Evolutionary conservation across 2,888 invertebrate genomes (phyloP), one percentile per base, ranked within the genome.

Genomic region (Notodonta ziczac): DNA sequence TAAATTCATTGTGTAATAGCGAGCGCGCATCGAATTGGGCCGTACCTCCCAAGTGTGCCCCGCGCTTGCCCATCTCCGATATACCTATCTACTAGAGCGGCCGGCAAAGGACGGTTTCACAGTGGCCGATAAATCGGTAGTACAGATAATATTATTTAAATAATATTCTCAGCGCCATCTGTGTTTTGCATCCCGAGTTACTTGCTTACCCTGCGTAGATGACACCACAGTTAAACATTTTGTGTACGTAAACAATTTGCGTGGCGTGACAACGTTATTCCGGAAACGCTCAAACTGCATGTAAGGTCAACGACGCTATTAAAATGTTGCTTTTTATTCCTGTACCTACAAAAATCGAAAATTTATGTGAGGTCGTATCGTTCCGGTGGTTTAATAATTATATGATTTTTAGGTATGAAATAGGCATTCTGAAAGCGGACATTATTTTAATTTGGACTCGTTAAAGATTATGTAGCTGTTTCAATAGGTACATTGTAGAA

Each of bases 1-100:
- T 92, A 92, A 92, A 92, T 91, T 91, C 88, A 91, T 91, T 90
- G 90, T 90, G 88, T 91, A 91, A 91, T 88, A 85, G 87, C 82
- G 81, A 82, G 83, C 82, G 82, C 85, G 86, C 81, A 86, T 85
- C 83, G 85, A 92, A 90, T 90, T 90, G 87, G 92, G 89, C 86
- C 91, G 89, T 85, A 86, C 86, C 92, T 90, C 90, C 91, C 91
- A 73, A 84, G 75, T 86, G 90, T 85, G 92, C 92, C 91, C 79
- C 89, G 89, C 89, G 85, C 88, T 85, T 82, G 82, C 69, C 71
- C 48, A 67, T 81, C 81, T 85, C 83, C 86, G 86, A 86, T 85
- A 24, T 24, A 24, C 24, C 24, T 24, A 85, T 10, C 75, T 75
- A 80, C 80, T 74, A 72, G 67, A 85, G 79, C 77, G 81, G 79